Evolutionary conservation across 2,888 invertebrate genomes (phyloP).

Genomic region (Plebejus melissa): DNA sequence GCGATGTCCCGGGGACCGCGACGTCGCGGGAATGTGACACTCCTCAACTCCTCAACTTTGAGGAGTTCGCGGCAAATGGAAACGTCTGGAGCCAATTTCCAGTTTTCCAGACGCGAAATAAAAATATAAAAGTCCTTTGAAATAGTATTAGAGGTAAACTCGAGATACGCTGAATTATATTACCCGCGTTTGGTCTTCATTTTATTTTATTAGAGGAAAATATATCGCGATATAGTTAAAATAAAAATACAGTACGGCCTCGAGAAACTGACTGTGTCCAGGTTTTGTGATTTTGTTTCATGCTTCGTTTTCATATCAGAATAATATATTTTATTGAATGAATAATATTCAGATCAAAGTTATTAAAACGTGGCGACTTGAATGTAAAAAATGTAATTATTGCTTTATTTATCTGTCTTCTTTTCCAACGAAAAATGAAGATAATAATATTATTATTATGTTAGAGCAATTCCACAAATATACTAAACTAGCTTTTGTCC

Average conservation of each 20-base stretch:
- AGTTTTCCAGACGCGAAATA: conserved; percentile 22
- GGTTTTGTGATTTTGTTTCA: background rate
- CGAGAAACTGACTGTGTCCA: background rate
- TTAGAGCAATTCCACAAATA: no score
- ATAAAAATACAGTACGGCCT: background rate
- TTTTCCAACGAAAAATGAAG: no score
- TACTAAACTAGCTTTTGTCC: no score
- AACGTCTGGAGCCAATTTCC: conserved; percentile 23
- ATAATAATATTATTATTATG: no score
- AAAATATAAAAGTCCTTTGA: conserved; percentile 23
- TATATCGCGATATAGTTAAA: background rate
- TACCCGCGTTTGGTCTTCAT: conserved; percentile 4
- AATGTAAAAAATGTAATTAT: no score
- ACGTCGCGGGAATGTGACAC: background rate
- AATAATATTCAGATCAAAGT: no score
- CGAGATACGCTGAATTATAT: conserved; percentile 9
- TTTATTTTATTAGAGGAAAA: conserved; percentile 10
- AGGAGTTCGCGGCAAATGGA: conserved; percentile 16
- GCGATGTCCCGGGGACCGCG: background rate
- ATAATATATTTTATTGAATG: no score
- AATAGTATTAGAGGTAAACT: conserved; percentile 20
- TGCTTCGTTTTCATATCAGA: background rate
- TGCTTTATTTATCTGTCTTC: no score
- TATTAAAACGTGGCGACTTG: no score
- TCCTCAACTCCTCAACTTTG: background rate